phyloP scores from a whole-genome alignment of 92 coral and sea anemone genomes.

The Scolanthus callimorphus region DNA sequence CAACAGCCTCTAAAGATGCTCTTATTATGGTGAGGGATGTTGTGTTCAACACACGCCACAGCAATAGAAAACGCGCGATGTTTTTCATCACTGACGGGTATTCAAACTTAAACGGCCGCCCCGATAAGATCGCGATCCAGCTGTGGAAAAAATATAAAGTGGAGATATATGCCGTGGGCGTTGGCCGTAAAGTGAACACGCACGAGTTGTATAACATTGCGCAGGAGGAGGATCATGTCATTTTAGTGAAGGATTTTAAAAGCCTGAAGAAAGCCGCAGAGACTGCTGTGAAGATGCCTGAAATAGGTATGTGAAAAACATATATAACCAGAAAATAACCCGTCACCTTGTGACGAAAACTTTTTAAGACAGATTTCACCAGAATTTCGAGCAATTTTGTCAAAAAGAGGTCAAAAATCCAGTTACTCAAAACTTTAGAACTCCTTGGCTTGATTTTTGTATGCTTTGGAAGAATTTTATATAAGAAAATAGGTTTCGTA shows the following conservation, averaged over 20 bases:
- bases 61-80: constrained; percentile 54
- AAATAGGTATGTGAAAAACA: no score
- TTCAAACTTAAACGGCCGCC: constrained; percentile 80
- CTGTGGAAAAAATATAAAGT: constrained; percentile 27
- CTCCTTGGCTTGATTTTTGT: no score
- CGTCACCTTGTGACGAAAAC: no score
- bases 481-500: no score
- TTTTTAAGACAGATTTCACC: no score
- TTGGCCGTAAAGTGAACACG: constrained; percentile 50
- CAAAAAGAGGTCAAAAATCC: no score
- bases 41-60: constrained; percentile 40
- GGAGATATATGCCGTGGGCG: constrained; percentile 79
- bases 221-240: constrained; percentile 52
- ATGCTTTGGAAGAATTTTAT: no score
- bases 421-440: no score
- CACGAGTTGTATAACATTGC: constrained; percentile 67
- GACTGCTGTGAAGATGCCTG: constrained; percentile 27
- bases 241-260: constrained; percentile 26
- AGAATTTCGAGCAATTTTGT: no score
- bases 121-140: constrained; percentile 57
- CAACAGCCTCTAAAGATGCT: no score
- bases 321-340: no score
- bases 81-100: constrained; percentile 80
- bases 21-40: no score
- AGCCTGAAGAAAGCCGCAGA: constrained; percentile 35